Evolutionary conservation across 2,113 vertebrate species (phyloP).

Genomic region (Pelusios castaneus): DNA sequence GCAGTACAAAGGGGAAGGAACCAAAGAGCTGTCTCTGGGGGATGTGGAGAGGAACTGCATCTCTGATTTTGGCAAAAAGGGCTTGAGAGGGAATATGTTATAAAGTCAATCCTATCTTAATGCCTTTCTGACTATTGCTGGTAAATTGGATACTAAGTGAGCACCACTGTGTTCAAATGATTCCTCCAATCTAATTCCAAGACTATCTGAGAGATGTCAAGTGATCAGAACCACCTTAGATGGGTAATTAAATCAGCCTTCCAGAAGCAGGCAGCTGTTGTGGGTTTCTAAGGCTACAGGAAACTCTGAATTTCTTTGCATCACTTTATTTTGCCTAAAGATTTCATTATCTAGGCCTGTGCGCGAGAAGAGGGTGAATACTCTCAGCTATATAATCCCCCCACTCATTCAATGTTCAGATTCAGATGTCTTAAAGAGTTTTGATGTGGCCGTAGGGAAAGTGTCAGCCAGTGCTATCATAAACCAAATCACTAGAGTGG

Average conservation of each 20-base stretch:
- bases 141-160: background rate
- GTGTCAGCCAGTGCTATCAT: background rate
- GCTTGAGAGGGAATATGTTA: background rate
- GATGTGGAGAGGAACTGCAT: background rate
- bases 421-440: conserved; percentile 25
- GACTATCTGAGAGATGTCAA: background rate
- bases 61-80: background rate
- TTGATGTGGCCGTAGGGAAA: conserved; percentile 2
- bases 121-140: background rate
- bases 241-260: conserved; percentile 1
- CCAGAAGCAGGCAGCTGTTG: background rate
- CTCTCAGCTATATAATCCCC: background rate
- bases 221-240: background rate
- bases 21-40: too few relatives aligned
- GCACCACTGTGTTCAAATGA: fast-evolving
- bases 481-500: background rate
- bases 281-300: conserved; percentile 1
- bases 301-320: background rate
- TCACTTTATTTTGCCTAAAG: background rate
- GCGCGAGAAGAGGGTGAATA: background rate
- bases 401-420: background rate
- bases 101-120: background rate
- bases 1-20: fast-evolving
- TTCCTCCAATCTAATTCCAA: background rate
- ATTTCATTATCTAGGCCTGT: conserved; percentile 36